Conservation (phyloP, 2,888 invertebrate genomes). For the Gnatocerus cornutus region DNA sequence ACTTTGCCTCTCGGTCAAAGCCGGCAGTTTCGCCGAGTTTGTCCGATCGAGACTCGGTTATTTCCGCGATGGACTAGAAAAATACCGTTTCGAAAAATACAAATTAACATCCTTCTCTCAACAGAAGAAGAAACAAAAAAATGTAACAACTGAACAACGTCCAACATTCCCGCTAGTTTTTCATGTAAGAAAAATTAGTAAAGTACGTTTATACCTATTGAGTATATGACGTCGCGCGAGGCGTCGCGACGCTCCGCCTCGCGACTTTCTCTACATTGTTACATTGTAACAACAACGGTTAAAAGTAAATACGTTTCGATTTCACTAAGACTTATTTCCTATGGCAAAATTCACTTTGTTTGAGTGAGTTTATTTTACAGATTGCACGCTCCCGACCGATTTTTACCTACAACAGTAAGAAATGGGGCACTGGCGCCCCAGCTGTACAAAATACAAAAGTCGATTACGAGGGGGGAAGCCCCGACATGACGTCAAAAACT, state of each 20-base stretch:
- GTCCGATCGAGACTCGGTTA: slow-evolving; percentile 1
- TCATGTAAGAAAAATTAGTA: slow-evolving; percentile 52
- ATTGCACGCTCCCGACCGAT: slow-evolving; percentile 66
- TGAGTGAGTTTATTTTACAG: slow-evolving; percentile 51
- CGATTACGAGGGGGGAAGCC: slow-evolving; percentile 11
- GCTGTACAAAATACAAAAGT: slow-evolving; percentile 36
- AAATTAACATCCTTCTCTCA: slow-evolving; percentile 33
- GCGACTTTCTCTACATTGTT: slow-evolving; percentile 44
- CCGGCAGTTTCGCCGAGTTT: no score
- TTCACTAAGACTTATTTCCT: slow-evolving; percentile 47
- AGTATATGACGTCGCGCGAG: slow-evolving; percentile 24
- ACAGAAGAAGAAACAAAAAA: slow-evolving; percentile 50
- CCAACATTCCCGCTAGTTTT: slow-evolving; percentile 47
- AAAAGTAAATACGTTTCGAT: slow-evolving; percentile 47
- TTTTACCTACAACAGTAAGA: slow-evolving; percentile 38
- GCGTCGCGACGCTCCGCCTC: slow-evolving; percentile 6
- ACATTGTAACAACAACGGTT: slow-evolving; percentile 51
- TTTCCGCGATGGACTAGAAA: slow-evolving; percentile 39
- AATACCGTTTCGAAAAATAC: slow-evolving; percentile 45
- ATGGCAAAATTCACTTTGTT: slow-evolving; percentile 41
- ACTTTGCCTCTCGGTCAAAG: slow-evolving; percentile 13
- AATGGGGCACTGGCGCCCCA: slow-evolving; percentile 12
- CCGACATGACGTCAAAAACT: not conserved
- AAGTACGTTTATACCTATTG: slow-evolving; percentile 43
- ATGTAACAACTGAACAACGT: slow-evolving; percentile 47